Base-by-base conservation (phyloP, 1,140 invertebrate genomes). In the Drosophila asahinai region DNA sequence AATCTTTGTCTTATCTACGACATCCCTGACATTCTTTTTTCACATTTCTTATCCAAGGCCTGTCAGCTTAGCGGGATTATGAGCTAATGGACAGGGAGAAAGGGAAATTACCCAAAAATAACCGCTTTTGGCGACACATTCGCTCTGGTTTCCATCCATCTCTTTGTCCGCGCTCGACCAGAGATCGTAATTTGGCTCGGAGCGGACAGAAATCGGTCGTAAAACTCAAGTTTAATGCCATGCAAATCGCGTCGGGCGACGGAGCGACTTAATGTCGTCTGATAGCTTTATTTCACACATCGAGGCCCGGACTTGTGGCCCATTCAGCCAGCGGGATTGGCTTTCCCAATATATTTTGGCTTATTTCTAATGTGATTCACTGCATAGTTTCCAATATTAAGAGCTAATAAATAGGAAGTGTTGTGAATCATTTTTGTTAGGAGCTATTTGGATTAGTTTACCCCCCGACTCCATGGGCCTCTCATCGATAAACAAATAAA, bases 201-300 rank as follows among this genome's bases (percentile, higher is more conserved):
- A 47, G 51, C 66, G 67, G 81, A 86, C 86, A 79, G 64, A 89
- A 90, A 86, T 90, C 86, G 78, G 38, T 82, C 86, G 80, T 89
- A 86, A 89, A 89, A 80, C 27, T 74, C 54, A 61, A 80, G 78
- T 86, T 87, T 90, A 90, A 90, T 84, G 78, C 74, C 81, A 89
- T 67, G 75, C 81, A 90, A 89, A 89, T 82, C 71, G 70, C 70
- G 57, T 42, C 40, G 47, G 86, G 86, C 86, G 86, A 86, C 86
- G 82, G 54, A 71, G 48, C 73, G 86, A 73, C 83, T 90, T 89
- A 89, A 70, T 82, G 71, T 62, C 84, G 81, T 71, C 86, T 90
- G 75, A 90, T 89, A 67, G 86, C 81, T 89, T 89, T 84, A 89
- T 89, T 79, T 70, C 62, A 83, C 54, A 72, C 55, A 60, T 66